Evolutionary conservation across 2,113 vertebrate genomes (phyloP).

Genomic region (Thymallus thymallus): DNA sequence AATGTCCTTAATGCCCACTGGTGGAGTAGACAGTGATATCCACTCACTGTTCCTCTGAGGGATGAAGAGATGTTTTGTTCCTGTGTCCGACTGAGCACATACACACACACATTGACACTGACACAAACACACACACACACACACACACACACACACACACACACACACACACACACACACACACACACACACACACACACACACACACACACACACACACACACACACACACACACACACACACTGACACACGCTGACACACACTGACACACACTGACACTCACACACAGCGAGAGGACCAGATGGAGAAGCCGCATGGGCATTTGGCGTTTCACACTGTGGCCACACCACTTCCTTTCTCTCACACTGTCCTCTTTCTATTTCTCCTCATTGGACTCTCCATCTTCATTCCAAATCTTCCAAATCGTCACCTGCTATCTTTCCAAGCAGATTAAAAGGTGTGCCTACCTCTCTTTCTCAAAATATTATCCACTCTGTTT

Average conservation of each 20-base stretch:
- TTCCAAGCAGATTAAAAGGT: slow-evolving; percentile 6
- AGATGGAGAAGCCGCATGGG: slow-evolving; percentile 73
- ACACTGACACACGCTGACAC: slow-evolving; percentile 7
- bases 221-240: not conserved
- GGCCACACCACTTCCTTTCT: slow-evolving; percentile 50
- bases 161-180: slow-evolving; percentile 2
- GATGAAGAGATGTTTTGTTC: too few relatives aligned
- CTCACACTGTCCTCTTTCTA: slow-evolving; percentile 35
- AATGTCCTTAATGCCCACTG: too few relatives aligned
- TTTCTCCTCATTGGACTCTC: slow-evolving; percentile 29
- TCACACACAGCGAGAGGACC: slow-evolving; percentile 49
- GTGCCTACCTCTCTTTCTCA: not conserved
- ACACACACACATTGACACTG: too few relatives aligned
- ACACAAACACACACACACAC: too few relatives aligned
- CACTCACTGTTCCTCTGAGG: too few relatives aligned
- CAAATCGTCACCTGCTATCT: slow-evolving; percentile 5
- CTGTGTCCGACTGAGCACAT: too few relatives aligned
- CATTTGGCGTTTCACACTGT: slow-evolving; percentile 70
- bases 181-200: too few relatives aligned
- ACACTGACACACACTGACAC: slow-evolving; percentile 7
- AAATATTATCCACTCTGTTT: not conserved
- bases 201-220: too few relatives aligned
- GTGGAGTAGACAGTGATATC: too few relatives aligned
- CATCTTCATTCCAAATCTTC: slow-evolving; percentile 8
- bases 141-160: not conserved